A percentile compares a stretch with the other conserved stretches of the same genome.
Evolutionary conservation across 2,797 vertebrate genomes (phyloP).

Genomic region (Dermochelys coriacea): DNA sequence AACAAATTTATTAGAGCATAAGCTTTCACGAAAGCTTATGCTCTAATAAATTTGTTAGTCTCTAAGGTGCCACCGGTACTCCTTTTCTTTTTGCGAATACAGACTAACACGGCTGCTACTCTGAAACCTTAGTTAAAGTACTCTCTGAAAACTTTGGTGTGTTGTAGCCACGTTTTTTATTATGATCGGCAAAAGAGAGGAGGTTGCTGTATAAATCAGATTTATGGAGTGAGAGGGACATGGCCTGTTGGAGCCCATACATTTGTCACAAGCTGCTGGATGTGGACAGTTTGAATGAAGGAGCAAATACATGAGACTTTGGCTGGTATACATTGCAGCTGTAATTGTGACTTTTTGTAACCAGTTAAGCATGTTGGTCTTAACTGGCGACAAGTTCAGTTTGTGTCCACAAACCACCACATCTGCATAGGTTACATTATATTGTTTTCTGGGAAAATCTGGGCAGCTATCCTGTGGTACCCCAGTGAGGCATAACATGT

Average conservation of each 20-base stretch:
- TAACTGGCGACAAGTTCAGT: background rate
- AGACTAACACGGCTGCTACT: no score
- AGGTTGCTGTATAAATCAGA: background rate
- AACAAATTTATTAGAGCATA: no score
- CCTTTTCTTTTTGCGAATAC: no score
- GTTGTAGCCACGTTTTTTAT: background rate
- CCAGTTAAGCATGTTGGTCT: background rate
- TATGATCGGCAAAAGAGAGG: background rate
- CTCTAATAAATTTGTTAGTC: no score
- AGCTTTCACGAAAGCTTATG: no score
- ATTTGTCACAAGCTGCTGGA: background rate
- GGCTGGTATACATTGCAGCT: background rate
- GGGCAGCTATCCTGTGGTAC: background rate
- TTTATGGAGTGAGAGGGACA: background rate
- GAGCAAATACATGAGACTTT: background rate
- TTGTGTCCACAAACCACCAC: background rate
- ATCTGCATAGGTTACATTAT: background rate
- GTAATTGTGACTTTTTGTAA: background rate
- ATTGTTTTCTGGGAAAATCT: background rate
- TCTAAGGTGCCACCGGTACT: no score
- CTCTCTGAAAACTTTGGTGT: background rate
- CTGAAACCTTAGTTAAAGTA: no score
- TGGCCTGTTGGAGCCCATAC: background rate
- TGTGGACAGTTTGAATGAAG: background rate
- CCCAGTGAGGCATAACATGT: background rate